Evolutionary conservation across 2,797 vertebrate genomes (phyloP), one percentile per base, ranked within the genome.

Genomic region (Aeoliscus strigatus): DNA sequence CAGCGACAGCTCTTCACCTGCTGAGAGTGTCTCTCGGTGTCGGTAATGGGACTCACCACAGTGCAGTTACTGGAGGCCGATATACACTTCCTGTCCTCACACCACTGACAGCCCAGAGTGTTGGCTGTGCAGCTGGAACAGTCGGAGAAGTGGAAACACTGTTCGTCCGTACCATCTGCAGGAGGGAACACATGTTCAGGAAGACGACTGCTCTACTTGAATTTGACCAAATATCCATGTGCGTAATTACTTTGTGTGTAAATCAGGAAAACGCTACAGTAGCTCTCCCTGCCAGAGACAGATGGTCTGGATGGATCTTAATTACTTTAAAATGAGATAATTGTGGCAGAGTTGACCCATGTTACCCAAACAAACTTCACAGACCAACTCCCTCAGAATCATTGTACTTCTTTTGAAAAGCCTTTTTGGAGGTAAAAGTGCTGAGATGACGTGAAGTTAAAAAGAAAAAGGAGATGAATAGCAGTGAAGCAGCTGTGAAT

Each of bases 111-210:
- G 9, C 91, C 91, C 1, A 90, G 90, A 0, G 91, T 94, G 60
- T 94, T 97, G 75, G 93, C 89, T 0, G 92, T 93, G 43, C 94
- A 97, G 82, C 93, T 97, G 16, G 92, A 90, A 14, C 94, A 97
- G 60, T 97, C 94, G 0, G 90, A 86, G 1, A 94, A 94, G 6
- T 87, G 84, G 64, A 94, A 90, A 62, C 94, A 97, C 68, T 90
- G 82, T 77, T 96, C 93, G 5, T 97, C 94, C 0, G 88, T 77
- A 2, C 85, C 78, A 32, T 83, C 93, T 97, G 74, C 2, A 48
- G 27, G n/a, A 40, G 4, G 7, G 9, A 15, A 29, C 9, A 35
- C 23, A 42, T n/a, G n/a, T n/a, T n/a, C n/a, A n/a, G n/a, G n/a
- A n/a, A n/a, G n/a, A n/a, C n/a, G n/a, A n/a, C n/a, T n/a, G n/a